Conservation (phyloP, 1,140 invertebrate genomes). For the Octopus bimaculoides region DNA sequence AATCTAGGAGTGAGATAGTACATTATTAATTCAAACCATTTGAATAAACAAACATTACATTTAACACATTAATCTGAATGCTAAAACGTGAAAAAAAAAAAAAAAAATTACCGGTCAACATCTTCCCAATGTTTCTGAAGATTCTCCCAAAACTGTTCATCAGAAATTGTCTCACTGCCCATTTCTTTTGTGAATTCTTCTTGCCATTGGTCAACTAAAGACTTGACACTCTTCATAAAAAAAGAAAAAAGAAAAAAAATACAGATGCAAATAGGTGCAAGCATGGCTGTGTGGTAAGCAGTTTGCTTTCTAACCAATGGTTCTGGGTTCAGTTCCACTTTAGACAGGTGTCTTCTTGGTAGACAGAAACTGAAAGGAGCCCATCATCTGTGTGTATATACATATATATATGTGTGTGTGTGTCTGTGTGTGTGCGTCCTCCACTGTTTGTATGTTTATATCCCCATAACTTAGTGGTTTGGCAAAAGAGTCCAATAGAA, state of each 20-base stretch:
- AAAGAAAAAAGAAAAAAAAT: background rate
- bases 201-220: slow-evolving; percentile 60
- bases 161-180: slow-evolving; percentile 55
- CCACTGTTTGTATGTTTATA: too few species aligned
- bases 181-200: slow-evolving; percentile 59
- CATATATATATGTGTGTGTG: too few species aligned
- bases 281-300: background rate
- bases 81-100: background rate
- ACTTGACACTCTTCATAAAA: slow-evolving; percentile 31
- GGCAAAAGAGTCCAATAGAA: too few species aligned
- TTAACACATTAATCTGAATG: background rate
- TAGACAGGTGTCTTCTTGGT: too few species aligned
- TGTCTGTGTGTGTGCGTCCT: too few species aligned
- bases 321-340: too few species aligned
- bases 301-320: too few species aligned
- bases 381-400: too few species aligned
- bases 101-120: slow-evolving; percentile 57
- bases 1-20: too few species aligned
- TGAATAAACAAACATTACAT: background rate
- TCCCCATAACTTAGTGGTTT: too few species aligned
- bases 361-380: too few species aligned
- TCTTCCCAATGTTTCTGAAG: slow-evolving; percentile 78
- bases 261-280: background rate
- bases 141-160: slow-evolving; percentile 70
- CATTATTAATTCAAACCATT: too few species aligned